These are phyloP conservation scores for Uria aalge DNA, from an alignment of 2,113 vertebrate species.

Conservation along the genomic window DNA sequence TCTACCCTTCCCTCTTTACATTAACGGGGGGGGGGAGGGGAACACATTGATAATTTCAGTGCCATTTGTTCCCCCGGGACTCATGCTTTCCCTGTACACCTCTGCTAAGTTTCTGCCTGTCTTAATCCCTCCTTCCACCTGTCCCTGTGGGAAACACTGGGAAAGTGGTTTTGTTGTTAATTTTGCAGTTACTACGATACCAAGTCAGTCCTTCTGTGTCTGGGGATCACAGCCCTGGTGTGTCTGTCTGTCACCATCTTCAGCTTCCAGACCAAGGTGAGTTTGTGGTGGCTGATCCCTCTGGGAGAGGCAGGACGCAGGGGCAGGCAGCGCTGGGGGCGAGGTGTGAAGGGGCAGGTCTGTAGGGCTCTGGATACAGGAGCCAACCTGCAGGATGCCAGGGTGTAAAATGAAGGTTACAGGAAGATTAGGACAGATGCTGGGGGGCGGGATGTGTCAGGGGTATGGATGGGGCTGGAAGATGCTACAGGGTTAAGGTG, in stretches of 20 bases:
- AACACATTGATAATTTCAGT: not conserved
- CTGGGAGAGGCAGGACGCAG: not conserved
- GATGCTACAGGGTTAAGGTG: not conserved
- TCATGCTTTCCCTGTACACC: not conserved
- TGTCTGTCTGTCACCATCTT: slow-evolving; percentile 88
- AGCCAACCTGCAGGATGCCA: not conserved
- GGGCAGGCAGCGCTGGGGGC: not conserved
- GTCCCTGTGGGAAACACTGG: not conserved
- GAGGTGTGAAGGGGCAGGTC: not conserved
- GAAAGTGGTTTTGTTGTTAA: not conserved
- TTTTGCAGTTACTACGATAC: slow-evolving; percentile 88
- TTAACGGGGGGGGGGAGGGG: no score
- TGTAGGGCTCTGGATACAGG: not conserved
- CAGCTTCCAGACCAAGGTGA: slow-evolving; percentile 94
- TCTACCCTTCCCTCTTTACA: not conserved
- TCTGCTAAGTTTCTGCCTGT: not conserved
- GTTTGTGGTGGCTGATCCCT: not conserved
- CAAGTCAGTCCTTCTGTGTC: slow-evolving; percentile 89
- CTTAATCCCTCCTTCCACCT: not conserved
- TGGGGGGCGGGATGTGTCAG: no score
- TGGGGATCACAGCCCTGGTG: slow-evolving; percentile 89
- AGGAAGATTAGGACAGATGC: not conserved
- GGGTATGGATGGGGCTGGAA: not conserved
- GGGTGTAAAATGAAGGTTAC: not conserved
- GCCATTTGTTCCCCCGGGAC: fast-evolving